phyloP scores from a whole-genome alignment of 1,140 invertebrate species.

The Trachymyrmex septentrionalis region DNA sequence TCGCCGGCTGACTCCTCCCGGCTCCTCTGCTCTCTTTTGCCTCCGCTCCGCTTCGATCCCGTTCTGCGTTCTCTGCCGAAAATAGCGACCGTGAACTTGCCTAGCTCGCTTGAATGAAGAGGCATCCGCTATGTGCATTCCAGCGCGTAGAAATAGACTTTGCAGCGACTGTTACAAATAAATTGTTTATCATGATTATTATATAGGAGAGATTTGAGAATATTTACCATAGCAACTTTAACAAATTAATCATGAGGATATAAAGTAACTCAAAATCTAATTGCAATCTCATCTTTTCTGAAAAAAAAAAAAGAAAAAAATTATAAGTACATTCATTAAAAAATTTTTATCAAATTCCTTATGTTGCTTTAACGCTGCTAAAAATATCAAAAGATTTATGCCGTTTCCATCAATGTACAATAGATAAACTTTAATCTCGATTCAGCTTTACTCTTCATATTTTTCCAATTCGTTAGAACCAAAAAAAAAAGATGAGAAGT shows the following conservation, averaged over 20 bases:
- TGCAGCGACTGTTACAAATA: constrained; percentile 1
- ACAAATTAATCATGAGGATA: neutral
- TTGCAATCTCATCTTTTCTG: neutral
- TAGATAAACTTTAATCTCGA: too few relatives aligned
- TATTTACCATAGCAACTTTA: neutral
- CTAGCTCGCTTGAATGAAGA: constrained; percentile 47
- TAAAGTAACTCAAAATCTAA: neutral
- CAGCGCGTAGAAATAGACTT: constrained; percentile 3
- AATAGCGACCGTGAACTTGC: constrained; percentile 64
- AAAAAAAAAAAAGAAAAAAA: neutral
- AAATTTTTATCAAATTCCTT: neutral
- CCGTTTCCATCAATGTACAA: too few relatives aligned
- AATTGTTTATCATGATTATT: neutral
- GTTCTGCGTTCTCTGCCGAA: constrained; percentile 47
- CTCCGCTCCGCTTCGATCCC: constrained; percentile 52
- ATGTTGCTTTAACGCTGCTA: too few relatives aligned
- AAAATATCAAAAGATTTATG: neutral
- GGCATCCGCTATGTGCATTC: constrained; percentile 5
- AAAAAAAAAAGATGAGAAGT: too few relatives aligned
- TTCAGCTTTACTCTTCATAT: too few relatives aligned
- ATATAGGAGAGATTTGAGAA: too few relatives aligned
- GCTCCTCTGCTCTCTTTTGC: constrained; percentile 53
- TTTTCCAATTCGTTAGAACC: too few relatives aligned
- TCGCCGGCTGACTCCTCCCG: constrained; percentile 54
- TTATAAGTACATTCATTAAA: neutral